Base-by-base conservation (phyloP, 2,888 invertebrate genomes). In the Euspilapteryx auroguttella region DNA sequence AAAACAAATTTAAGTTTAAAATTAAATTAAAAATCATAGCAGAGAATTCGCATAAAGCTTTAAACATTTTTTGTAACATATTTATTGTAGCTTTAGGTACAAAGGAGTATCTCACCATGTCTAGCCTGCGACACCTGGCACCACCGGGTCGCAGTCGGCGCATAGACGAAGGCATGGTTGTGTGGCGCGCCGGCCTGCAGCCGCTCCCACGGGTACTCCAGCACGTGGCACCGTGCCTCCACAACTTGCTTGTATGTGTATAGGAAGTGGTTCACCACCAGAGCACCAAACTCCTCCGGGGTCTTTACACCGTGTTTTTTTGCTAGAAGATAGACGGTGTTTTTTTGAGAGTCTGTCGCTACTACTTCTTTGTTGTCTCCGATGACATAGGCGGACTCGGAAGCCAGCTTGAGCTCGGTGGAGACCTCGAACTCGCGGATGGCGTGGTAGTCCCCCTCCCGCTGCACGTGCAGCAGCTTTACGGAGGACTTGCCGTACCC, bases 291-390 rank as follows among this genome's bases (percentile, higher is more conserved):
- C 43, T 84, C 83, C 54, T 90, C 90, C 0, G 88, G 87, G 14
- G 84, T 83, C 40, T 83, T 82, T 15, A 89, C 81, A 27, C 89
- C 89, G 48, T 85, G 76, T 44, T 87, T 86, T 49, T 88, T 89
- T 5, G 89, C 89, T 39, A 89, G 54, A 21, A 89, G 57, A 49
- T 88, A 89, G 21, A 89, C 85, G 1, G 88, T 89, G 49, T 90
- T 90, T 62, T 89, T 89, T 53, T 89, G 89, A 1, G 88, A 85
- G 47, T 89, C 89, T 1, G 89, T 89, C 8, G 89, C 89, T 11
- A 90, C 84, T 34, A 90, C 85, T 46, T 87, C 86, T 28, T 82
- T 79, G 49, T 90, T 90, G 57, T 89, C 86, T n/a, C 86, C 86
- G 36, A 76, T 49, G 1, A 85, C 59, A 55, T 87, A 90, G 37